Evolutionary conservation across 1,140 invertebrate species (phyloP), one percentile per base, ranked within the genome.

Genomic region (Adoxophyes honmai): DNA sequence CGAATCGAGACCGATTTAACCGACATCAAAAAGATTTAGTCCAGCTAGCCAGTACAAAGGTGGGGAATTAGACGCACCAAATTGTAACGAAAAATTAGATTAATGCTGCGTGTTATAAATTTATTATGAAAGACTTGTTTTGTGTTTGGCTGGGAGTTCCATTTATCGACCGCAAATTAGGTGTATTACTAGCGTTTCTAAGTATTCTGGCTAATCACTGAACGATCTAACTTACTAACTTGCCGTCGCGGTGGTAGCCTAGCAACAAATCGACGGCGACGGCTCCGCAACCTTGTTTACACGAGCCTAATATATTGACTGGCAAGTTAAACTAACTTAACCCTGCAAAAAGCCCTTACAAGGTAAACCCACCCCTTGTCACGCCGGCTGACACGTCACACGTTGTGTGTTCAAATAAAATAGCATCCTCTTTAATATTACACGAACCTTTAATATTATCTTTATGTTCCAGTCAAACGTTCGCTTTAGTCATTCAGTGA

Each of bases 311-410:
- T 38, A 13, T 38, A 38, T 38, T 38, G 36, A 28, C 16, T 48
- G 42, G 42, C 42, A 48, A 28, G 42, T 33, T 38, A 48, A 48
- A 48, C 21, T 48, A 48, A 28, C 42, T 28, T 48, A 48, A 48
- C 42, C 18, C 18, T 6, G 2, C 18, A 48, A 48, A 28, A 21
- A 13, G 42, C 42, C 42, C 42, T 28, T 28, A 28, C 21, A 48
- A 48, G 42, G 42, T 48, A 48, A 48, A 28, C 21, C 21, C 21
- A 6, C 21, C 42, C 42, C 18, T 48, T 48, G 13, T 48, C 42
- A 48, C 18, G 42, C 16, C 21, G 21, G 21, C 11, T 48, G 42
- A 48, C 42, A 28, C 21, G 21, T 28, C 21, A 6, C 21, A 28
- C 21, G 21, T 28, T 28, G 42, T 48, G 5, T 18, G 21, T 33